Percentiles rank a stretch among this genome's conserved stretches.
These are phyloP conservation scores for Chascanopsetta lugubris DNA, from an alignment of 2,113 vertebrate species.

Conservation along the genomic window DNA sequence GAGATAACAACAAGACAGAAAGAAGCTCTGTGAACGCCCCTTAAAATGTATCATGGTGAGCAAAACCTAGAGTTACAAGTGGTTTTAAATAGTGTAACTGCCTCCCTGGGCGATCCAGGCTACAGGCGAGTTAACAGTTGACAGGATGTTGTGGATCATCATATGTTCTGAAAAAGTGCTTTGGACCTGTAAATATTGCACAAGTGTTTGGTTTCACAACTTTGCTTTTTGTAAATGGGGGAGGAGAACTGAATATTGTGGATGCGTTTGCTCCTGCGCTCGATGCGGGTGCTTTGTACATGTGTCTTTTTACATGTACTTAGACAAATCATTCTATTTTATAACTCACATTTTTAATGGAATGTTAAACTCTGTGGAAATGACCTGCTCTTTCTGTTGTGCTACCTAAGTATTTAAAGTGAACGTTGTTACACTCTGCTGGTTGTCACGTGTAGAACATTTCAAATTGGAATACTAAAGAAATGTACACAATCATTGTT, in stretches of 20 bases:
- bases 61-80: conserved; percentile 2
- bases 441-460: too few species aligned
- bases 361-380: conserved; percentile 29
- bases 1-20: background rate
- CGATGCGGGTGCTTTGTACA: conserved; percentile 42
- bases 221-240: conserved; percentile 26
- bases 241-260: conserved; percentile 29
- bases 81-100: background rate
- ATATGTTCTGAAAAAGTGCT: background rate
- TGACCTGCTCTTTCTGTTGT: conserved; percentile 8
- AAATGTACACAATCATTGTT: background rate
- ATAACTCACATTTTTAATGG: conserved; percentile 31
- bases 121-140: too few species aligned
- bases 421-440: too few species aligned
- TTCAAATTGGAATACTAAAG: too few species aligned
- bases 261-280: conserved; percentile 47
- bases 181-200: conserved; percentile 60
- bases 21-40: conserved; percentile 13
- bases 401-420: background rate
- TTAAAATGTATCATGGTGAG: conserved; percentile 19
- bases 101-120: too few species aligned
- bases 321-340: conserved; percentile 34
- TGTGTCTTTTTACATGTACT: conserved; percentile 35
- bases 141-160: background rate
- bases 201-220: conserved; percentile 30